phyloP scores from a whole-genome alignment of 1,140 invertebrate genomes.

The Druon quercuslanigerum region DNA sequence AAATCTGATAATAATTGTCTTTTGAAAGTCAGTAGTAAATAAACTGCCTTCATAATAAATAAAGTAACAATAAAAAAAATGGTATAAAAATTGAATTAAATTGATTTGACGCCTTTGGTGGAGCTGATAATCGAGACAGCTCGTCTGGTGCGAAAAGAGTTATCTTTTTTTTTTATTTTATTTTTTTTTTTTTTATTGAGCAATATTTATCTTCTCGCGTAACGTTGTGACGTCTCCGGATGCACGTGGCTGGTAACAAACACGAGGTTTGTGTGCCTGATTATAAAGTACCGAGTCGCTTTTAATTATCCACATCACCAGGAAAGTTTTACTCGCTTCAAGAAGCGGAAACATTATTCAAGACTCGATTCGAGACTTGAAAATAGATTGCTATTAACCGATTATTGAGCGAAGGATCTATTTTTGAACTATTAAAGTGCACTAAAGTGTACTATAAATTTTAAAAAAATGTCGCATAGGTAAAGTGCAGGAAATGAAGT shows the following conservation, averaged over 20 bases:
- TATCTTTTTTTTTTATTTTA: not conserved
- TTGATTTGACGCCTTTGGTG: not conserved
- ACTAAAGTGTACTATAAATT: too few species aligned
- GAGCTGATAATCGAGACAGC: not conserved
- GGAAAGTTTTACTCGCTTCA: not conserved
- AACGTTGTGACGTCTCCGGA: not conserved
- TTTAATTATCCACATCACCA: not conserved
- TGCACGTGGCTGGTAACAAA: constrained; percentile 18
- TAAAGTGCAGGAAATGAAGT: too few species aligned
- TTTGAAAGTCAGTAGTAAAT: not conserved
- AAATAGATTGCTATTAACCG: too few species aligned
- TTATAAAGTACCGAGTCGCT: not conserved
- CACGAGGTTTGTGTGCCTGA: constrained; percentile 12
- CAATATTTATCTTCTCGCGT: not conserved
- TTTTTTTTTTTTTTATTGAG: constrained; percentile 19
- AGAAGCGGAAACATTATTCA: not conserved
- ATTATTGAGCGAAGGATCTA: too few species aligned
- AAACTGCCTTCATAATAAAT: constrained; percentile 6
- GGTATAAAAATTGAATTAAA: not conserved
- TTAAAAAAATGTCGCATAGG: too few species aligned
- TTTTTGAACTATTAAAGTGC: too few species aligned
- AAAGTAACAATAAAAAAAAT: not conserved
- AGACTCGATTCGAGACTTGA: too few species aligned
- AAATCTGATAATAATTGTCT: too few species aligned
- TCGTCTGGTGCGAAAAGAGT: not conserved